phyloP scores from a whole-genome alignment of 2,888 invertebrate species.

The Andrena trimmerana region DNA sequence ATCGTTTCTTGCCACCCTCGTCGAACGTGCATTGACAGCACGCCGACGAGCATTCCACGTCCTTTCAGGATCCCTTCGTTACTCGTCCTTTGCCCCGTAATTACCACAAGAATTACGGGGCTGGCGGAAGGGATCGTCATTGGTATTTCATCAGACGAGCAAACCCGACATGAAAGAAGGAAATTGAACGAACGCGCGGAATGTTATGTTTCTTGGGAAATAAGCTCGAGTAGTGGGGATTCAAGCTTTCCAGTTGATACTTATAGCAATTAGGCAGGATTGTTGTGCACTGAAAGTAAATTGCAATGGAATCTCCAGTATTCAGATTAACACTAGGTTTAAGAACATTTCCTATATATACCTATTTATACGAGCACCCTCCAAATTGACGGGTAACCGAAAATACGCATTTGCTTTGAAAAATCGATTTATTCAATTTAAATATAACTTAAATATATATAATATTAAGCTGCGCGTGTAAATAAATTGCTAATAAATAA shows the following conservation, averaged over 20 bases:
- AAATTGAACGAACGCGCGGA: slow-evolving; percentile 16
- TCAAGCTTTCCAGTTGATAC: slow-evolving; percentile 1
- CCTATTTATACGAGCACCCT: no score
- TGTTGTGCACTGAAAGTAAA: no score
- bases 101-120: slow-evolving; percentile 52
- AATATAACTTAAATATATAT: no score
- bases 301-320: no score
- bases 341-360: no score
- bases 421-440: no score
- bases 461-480: no score
- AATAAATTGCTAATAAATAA: no score
- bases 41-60: slow-evolving; percentile 48
- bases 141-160: slow-evolving; percentile 46
- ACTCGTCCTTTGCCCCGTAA: slow-evolving; percentile 62
- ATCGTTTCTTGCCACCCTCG: slow-evolving; percentile 36
- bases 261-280: slow-evolving; percentile 6
- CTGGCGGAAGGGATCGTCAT: slow-evolving; percentile 34
- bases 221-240: not conserved
- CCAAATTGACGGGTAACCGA: no score
- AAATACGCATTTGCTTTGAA: no score
- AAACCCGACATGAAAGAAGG: slow-evolving; percentile 42
- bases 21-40: slow-evolving; percentile 41
- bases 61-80: slow-evolving; percentile 59
- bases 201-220: slow-evolving; percentile 4
- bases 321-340: no score